phyloP scores from a whole-genome alignment of 2,797 vertebrate genomes.

The Pipistrellus kuhlii region DNA sequence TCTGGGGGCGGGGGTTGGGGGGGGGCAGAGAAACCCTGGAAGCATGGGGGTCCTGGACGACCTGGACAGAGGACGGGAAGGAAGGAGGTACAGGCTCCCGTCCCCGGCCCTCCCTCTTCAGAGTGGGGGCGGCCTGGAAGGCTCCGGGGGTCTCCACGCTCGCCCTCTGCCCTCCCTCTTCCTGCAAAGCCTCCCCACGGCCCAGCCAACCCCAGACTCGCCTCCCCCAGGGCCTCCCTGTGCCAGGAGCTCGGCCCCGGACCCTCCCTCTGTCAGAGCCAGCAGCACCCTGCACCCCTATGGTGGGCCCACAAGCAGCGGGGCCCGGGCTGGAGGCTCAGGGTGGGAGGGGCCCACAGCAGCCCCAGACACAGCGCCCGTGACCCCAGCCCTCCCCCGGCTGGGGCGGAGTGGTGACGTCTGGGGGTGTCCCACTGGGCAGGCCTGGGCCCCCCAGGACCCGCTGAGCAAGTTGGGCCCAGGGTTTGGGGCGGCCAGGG shows the following conservation, averaged over 20 bases:
- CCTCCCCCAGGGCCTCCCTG: neutral
- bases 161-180: neutral
- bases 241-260: neutral
- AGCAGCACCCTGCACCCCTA: neutral
- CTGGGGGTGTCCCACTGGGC: rapidly evolving
- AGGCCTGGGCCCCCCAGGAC: neutral
- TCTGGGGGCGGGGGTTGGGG: too few relatives aligned
- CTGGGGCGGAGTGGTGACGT: too few relatives aligned
- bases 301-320: neutral
- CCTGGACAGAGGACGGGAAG: neutral
- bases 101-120: slow-evolving; percentile 59
- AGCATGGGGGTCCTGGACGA: rapidly evolving
- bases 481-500: neutral
- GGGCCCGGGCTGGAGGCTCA: neutral
- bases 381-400: neutral
- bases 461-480: neutral
- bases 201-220: neutral
- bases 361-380: too few relatives aligned
- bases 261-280: neutral
- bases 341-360: neutral
- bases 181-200: neutral
- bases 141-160: slow-evolving; percentile 58
- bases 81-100: neutral
- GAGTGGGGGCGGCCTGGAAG: slow-evolving; percentile 26
- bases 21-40: neutral